Base-by-base conservation (phyloP, 2,113 vertebrate genomes). In the Podarcis muralis region DNA sequence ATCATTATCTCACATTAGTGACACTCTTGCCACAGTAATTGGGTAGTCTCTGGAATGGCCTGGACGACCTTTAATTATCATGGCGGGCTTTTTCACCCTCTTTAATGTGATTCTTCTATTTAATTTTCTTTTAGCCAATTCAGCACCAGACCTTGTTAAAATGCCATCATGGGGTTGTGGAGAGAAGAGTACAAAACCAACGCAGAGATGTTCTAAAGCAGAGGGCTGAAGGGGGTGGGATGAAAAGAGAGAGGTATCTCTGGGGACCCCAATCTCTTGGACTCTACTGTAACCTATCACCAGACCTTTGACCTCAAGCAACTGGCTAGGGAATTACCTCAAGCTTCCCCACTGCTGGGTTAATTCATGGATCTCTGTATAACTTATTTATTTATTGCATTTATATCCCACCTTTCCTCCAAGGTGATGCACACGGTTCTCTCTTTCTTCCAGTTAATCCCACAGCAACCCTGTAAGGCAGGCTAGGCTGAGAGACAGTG, bases 1-100 rank as follows among this genome's bases (percentile, higher is more conserved):
- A 95, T 96, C 96, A 95, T 96, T 96, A 96, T 95, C 93, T 94
- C 94, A 94, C 96, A 95, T 96, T 96, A 96, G 93, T 84, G 48
- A 88, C 92, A 89, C 94, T 95, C 94, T 90, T 74, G 74, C 87
- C 57, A 90, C 90, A 94, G 92, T 95, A 95, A 96, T 96, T 96
- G 95, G 93, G 93, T 92, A 94, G 93, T 91, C 95, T 94, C 92
- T 84, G 91, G 90, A 95, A 92, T 95, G 94, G 91, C 94, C 92
- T 74, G 0, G 1, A 23, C 92, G 96, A 96, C 95, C 96, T 96
- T 94, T 93, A 84, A 94, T 95, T 93, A 95, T 92, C 94, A 88
- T 89, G 89, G 16, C 2, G 83, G 90, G 90, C 84, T 84, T 88
- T 94, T 91, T 89, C 91, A 87, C 88, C 66, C 43, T 68, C 87